Base-by-base conservation (phyloP, 2,888 invertebrate genomes). In the Dasysyrphus tricinctus region DNA sequence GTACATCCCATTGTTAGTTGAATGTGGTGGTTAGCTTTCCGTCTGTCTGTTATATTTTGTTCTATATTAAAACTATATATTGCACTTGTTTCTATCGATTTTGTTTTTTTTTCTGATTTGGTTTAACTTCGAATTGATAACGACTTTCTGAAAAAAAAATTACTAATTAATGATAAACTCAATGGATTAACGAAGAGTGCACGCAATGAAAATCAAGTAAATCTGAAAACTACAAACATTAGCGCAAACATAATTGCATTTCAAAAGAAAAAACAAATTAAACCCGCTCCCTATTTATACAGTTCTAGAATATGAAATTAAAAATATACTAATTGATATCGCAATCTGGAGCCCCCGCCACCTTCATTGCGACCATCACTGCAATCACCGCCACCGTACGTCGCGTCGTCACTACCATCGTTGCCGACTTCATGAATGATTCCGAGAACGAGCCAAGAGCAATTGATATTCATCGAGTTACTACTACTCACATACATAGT, bases 1-100 rank as follows among this genome's bases (percentile, higher is more conserved):
- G 99, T 98, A 95, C 99, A 99, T 94, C 99, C 99, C 99, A 99
- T 99, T 93, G 91, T 92, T 81, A 57, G 57, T 88, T 29, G 59
- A 65, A 77, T 80, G 56, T 84, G 76, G 80, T 29, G 47, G 61
- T 76, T 61, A 39, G 12, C 65, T 44, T 61, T 85, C 77, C 69
- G 78, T 72, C 82, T 80, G 56, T 84, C 73, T 87, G 24, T 56
- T 59, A 74, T 54, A 29, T 42, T 65, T 12, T 56, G 29, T 76
- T 61, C 59, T 57, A 56, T 14, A 8, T 47, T 59, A 39, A 37
- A 74, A 76, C 42, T 37, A 63, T 80, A 63, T 80, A 85, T 85
- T 85, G 77, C 85, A 85, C 85, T 81, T 57, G 24, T 39, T 70
- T 29, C 69, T 12, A n/a, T n/a, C n/a, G n/a, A n/a, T n/a, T n/a